phyloP scores from a whole-genome alignment of 2,888 invertebrate species.

The Spisula solida region DNA sequence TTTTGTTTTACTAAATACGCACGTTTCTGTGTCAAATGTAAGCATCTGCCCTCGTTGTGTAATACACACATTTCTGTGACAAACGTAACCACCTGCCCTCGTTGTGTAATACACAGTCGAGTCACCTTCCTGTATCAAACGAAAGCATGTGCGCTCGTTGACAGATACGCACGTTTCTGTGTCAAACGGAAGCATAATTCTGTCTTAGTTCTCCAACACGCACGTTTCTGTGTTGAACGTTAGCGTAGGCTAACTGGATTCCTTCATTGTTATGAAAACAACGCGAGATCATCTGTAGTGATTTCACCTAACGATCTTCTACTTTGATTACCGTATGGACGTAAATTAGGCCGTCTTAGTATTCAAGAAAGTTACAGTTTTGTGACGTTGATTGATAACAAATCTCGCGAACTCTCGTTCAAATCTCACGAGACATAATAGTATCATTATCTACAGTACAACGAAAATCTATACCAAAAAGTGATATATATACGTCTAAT shows the following conservation, averaged over 20 bases:
- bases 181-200: not conserved
- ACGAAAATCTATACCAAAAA: conserved; percentile 29
- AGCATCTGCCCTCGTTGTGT: too few relatives aligned
- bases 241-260: too few relatives aligned
- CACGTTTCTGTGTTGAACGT: not conserved
- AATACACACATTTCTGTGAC: too few relatives aligned
- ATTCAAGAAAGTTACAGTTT: conserved; percentile 36
- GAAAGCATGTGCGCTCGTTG: too few relatives aligned
- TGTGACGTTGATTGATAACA: conserved; percentile 40
- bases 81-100: too few relatives aligned
- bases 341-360: conserved; percentile 20
- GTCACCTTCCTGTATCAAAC: not conserved
- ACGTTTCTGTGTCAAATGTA: too few relatives aligned
- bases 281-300: not conserved
- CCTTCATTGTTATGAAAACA: not conserved
- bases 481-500: conserved; percentile 16
- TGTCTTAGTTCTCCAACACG: not conserved
- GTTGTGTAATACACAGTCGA: too few relatives aligned
- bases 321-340: conserved; percentile 12
- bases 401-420: conserved; percentile 43
- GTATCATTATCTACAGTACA: conserved; percentile 20
- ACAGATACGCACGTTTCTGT: too few relatives aligned
- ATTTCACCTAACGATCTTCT: not conserved
- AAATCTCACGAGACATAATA: conserved; percentile 41
- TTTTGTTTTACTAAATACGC: too few relatives aligned